Evolutionary conservation across 2,888 invertebrate genomes (phyloP), one percentile per base, ranked within the genome.

Genomic region (Amphipyra berbera): DNA sequence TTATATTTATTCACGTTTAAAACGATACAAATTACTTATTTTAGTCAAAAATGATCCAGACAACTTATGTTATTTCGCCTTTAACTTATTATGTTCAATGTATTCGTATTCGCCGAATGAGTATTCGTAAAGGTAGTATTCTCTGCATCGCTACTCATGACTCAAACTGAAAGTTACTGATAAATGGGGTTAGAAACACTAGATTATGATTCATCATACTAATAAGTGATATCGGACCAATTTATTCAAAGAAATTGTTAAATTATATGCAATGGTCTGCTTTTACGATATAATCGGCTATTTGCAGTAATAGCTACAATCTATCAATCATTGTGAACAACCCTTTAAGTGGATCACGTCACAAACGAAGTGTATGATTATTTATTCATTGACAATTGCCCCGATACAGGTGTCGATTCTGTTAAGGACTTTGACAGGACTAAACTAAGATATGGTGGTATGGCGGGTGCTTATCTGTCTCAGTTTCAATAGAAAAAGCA

Each of bases 161-260:
- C 35, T 69, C 63, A 69, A 21, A 10, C 27, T 13, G 15, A 47
- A 61, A 46, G 47, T 48, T 68, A 42, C 15, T 15, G 41, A 62
- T 70, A 61, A 62, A 46, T 21, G 8, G 42, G 6, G 4, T 10
- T 21, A 1, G 42, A 44, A 21, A 5, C 42, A 44, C 21, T 35
- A 8, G 15, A 13, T 10, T 37, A 37, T 68, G 64, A 50, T 14
- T 68, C 49, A 65, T 40, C 8, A 12, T 10, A 35, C 35, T 9
- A 37, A 37, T 37, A 6, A 33, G 9, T 33, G 3, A 37, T 37
- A 10, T 10, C 37, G 10, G 6, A 30, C 30, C 6, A 6, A 2
- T 30, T 1, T 7, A 30, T 1, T 30, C 37, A 37, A 37, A 10
- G 37, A 9, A 37, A 3, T 12, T 37, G 10, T 10, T 10, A 4